Conservation (phyloP, 2,888 invertebrate species). For the Acanthosepion lycidas region DNA sequence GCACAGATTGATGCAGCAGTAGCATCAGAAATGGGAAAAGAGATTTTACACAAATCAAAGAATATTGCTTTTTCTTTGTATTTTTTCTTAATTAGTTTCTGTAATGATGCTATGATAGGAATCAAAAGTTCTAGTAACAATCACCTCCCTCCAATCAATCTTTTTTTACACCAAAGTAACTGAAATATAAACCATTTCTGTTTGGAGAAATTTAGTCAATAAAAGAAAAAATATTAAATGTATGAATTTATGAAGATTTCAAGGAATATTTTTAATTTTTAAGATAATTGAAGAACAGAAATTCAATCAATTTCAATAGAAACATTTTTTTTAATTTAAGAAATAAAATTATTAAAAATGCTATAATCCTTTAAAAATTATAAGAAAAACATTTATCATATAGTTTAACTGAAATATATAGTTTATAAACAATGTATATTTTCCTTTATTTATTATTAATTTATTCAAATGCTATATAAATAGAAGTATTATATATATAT, state of each 20-base stretch:
- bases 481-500: no score
- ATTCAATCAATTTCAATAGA: not conserved
- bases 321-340: no score
- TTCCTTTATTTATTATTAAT: not conserved
- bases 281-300: not conserved
- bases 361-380: not conserved
- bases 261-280: not conserved
- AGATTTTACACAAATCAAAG: not conserved
- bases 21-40: not conserved
- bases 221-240: not conserved
- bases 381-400: not conserved
- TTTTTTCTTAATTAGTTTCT: not conserved
- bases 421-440: not conserved
- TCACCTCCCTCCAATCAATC: not conserved
- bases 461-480: no score
- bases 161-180: no score
- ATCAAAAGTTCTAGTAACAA: not conserved
- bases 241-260: not conserved
- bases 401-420: not conserved
- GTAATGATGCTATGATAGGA: not conserved
- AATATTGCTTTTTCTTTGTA: not conserved
- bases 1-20: not conserved
- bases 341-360: not conserved
- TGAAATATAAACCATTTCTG: not conserved
- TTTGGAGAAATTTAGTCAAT: not conserved